Evolutionary conservation across 2,797 vertebrate genomes (phyloP).

Genomic region (Adrianichthys oophorus): DNA sequence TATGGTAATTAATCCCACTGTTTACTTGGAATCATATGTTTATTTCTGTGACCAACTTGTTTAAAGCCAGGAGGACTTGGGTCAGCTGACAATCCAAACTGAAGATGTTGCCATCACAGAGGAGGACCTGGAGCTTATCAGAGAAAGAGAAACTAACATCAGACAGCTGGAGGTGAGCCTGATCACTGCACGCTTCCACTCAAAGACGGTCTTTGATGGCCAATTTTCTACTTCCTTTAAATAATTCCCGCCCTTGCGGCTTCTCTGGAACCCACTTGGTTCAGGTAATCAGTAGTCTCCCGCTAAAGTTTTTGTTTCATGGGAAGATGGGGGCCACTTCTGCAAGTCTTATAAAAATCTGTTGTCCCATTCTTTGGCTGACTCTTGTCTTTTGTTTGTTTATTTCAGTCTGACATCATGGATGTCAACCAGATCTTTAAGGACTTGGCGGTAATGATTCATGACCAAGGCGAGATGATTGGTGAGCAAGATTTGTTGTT

Average conservation of each 20-base stretch:
- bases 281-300: too few relatives aligned
- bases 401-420: constrained; percentile 90
- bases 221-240: neutral
- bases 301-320: too few relatives aligned
- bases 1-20: too few relatives aligned
- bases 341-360: neutral
- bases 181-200: neutral
- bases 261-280: neutral
- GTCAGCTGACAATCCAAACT: constrained; percentile 85
- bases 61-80: constrained; percentile 90
- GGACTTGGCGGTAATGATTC: constrained; percentile 97
- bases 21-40: too few relatives aligned
- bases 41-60: neutral
- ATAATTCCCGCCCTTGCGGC: too few relatives aligned
- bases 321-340: too few relatives aligned
- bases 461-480: constrained; percentile 97
- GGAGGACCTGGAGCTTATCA: constrained; percentile 94
- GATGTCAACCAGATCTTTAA: constrained; percentile 99
- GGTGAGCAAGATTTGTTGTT: constrained; percentile 75
- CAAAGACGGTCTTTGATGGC: neutral
- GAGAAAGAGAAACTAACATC: constrained; percentile 94
- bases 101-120: constrained; percentile 90
- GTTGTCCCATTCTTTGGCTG: neutral
- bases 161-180: constrained; percentile 87
- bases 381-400: neutral